Conservation (phyloP, 1,140 invertebrate species). For the Caenorhabditis inopinata region DNA sequence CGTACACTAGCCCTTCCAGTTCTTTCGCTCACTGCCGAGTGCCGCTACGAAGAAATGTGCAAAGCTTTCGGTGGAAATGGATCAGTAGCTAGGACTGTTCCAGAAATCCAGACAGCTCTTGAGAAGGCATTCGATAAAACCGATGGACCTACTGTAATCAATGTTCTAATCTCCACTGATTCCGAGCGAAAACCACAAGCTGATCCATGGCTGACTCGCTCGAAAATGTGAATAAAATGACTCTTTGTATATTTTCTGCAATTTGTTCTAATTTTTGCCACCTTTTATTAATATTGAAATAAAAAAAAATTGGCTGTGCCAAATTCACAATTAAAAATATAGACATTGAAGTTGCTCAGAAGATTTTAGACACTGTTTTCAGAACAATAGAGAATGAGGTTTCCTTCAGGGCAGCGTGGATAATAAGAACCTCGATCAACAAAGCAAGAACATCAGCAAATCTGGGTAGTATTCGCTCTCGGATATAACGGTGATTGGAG, state of each 20-base stretch:
- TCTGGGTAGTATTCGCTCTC: too few relatives aligned
- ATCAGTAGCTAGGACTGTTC: conserved; percentile 73
- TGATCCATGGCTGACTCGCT: conserved; percentile 82
- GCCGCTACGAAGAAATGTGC: conserved; percentile 85
- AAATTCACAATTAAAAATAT: too few relatives aligned
- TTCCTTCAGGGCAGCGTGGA: too few relatives aligned
- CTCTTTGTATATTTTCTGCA: neutral
- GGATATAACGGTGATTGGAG: too few relatives aligned
- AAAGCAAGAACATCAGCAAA: too few relatives aligned
- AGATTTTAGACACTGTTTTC: too few relatives aligned
- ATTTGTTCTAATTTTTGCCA: neutral
- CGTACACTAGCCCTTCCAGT: conserved; percentile 74
- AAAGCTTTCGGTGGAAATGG: conserved; percentile 80
- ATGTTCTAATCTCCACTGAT: conserved; percentile 82
- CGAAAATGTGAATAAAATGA: conserved; percentile 70
- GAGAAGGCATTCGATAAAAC: conserved; percentile 70
- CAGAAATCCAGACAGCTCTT: conserved; percentile 33
- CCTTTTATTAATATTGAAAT: neutral
- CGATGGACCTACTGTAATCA: conserved; percentile 81
- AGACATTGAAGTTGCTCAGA: too few relatives aligned
- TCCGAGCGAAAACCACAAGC: conserved; percentile 85
- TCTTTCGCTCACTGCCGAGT: conserved; percentile 75
- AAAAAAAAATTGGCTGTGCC: neutral
- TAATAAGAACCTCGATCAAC: too few relatives aligned
- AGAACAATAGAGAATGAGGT: too few relatives aligned